Evolutionary conservation across 1,140 invertebrate genomes (phyloP).

Genomic region (Samia ricini): DNA sequence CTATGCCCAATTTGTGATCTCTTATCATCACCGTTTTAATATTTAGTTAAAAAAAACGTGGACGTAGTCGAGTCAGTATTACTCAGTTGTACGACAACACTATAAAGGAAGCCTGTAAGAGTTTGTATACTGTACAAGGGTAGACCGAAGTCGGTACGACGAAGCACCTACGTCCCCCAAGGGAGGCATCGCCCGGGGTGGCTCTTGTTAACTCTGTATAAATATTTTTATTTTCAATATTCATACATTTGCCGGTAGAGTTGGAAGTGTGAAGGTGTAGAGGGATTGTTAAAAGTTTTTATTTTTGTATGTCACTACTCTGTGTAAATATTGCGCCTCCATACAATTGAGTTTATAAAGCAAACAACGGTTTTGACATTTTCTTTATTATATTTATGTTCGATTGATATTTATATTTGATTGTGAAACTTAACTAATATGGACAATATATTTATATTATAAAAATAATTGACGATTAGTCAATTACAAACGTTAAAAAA

Average conservation of each 20-base stretch:
- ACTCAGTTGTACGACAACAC: too few relatives aligned
- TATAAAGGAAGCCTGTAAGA: neutral
- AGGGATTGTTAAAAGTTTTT: neutral
- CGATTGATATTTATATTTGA: too few relatives aligned
- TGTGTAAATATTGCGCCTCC: neutral
- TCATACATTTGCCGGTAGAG: neutral
- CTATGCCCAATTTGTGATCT: too few relatives aligned
- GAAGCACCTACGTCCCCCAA: neutral
- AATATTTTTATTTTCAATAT: slow-evolving; percentile 13
- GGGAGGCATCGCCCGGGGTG: neutral
- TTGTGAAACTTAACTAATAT: too few relatives aligned
- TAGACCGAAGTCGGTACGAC: neutral
- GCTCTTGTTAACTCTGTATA: slow-evolving; percentile 8
- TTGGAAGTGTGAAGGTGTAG: neutral
- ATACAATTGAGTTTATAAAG: neutral
- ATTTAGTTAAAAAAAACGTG: too few relatives aligned
- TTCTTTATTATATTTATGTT: too few relatives aligned
- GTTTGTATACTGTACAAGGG: neutral
- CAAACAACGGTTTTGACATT: slow-evolving; percentile 1
- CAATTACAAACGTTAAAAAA: too few relatives aligned
- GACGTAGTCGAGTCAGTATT: too few relatives aligned
- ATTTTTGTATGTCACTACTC: neutral
- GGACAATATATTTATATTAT: too few relatives aligned
- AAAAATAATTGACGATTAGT: too few relatives aligned
- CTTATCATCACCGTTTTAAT: too few relatives aligned